phyloP scores from a whole-genome alignment of 1,140 invertebrate species.

The Zaprionus capensis region DNA sequence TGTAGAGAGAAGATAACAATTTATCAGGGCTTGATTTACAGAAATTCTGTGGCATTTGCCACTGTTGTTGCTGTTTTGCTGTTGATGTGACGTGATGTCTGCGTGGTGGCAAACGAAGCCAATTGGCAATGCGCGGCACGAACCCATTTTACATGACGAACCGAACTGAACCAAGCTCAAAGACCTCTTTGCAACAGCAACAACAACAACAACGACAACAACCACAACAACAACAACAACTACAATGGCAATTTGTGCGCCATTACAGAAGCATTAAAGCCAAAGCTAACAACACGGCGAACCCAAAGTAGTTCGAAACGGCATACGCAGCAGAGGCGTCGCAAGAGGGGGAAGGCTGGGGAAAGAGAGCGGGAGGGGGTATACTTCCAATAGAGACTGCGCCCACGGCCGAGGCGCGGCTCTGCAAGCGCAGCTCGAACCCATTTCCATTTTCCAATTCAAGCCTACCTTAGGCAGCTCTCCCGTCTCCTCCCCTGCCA shows the following conservation, averaged over 20 bases:
- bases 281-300: slow-evolving; percentile 31
- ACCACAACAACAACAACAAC: slow-evolving; percentile 10
- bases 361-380: not conserved
- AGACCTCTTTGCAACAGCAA: slow-evolving; percentile 25
- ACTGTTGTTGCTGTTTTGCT: not conserved
- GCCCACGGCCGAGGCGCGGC: slow-evolving; percentile 52
- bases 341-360: slow-evolving; percentile 9
- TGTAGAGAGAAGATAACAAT: slow-evolving; percentile 21
- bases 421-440: slow-evolving; percentile 41
- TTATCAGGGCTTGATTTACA: slow-evolving; percentile 1
- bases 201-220: slow-evolving; percentile 18
- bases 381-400: slow-evolving; percentile 64
- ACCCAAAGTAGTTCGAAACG: slow-evolving; percentile 23
- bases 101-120: slow-evolving; percentile 26
- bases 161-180: slow-evolving; percentile 31
- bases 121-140: slow-evolving; percentile 67
- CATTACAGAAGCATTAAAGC: slow-evolving; percentile 74
- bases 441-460: slow-evolving; percentile 46
- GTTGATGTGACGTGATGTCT: slow-evolving; percentile 12
- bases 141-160: slow-evolving; percentile 50
- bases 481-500: too few species aligned
- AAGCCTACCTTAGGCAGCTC: slow-evolving; percentile 14
- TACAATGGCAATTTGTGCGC: slow-evolving; percentile 72
- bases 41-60: slow-evolving; percentile 36
- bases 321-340: not conserved